A percentile compares a stretch with the other conserved stretches of the same genome.
Evolutionary conservation across 2,888 invertebrate genomes (phyloP).

Genomic region (Drosophila nr. perissopoda): DNA sequence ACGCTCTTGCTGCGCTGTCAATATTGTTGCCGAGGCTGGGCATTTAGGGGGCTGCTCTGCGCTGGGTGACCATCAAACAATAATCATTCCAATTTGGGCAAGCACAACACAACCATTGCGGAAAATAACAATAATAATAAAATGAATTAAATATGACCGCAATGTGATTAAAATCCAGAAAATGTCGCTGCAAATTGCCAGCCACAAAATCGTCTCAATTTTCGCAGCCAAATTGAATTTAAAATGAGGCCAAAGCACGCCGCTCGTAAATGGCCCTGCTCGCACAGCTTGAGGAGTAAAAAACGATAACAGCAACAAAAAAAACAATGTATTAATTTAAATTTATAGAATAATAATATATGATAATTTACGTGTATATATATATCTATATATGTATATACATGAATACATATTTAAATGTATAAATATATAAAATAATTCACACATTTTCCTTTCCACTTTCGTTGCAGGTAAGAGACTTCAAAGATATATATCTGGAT

Average conservation of each 20-base stretch:
- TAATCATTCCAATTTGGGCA: slow-evolving; percentile 47
- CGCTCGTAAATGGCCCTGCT: slow-evolving; percentile 2
- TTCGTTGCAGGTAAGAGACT: slow-evolving; percentile 63
- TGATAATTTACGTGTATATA: slow-evolving; percentile 18
- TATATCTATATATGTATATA: neutral
- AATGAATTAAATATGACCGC: slow-evolving; percentile 80
- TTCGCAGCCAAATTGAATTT: slow-evolving; percentile 67
- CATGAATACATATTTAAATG: neutral
- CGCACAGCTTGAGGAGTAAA: neutral
- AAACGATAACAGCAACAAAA: neutral
- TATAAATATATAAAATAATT: slow-evolving; percentile 16
- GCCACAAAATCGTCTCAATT: slow-evolving; percentile 52
- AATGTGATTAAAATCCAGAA: slow-evolving; percentile 75
- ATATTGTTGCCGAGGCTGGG: slow-evolving; percentile 32
- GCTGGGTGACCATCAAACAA: slow-evolving; percentile 47
- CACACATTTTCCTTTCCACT: slow-evolving; percentile 25
- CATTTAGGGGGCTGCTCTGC: neutral
- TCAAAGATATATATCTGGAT: slow-evolving; percentile 24
- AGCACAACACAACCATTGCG: slow-evolving; percentile 19
- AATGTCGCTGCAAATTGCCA: slow-evolving; percentile 62
- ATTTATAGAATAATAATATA: slow-evolving; percentile 5
- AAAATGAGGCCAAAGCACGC: slow-evolving; percentile 58
- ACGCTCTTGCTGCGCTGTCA: slow-evolving; percentile 35
- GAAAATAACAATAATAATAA: slow-evolving; percentile 75
- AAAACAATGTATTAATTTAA: neutral